Evolutionary conservation across 2,888 invertebrate species (phyloP), one percentile per base, ranked within the genome.

Genomic region (Eurytoma californica): DNA sequence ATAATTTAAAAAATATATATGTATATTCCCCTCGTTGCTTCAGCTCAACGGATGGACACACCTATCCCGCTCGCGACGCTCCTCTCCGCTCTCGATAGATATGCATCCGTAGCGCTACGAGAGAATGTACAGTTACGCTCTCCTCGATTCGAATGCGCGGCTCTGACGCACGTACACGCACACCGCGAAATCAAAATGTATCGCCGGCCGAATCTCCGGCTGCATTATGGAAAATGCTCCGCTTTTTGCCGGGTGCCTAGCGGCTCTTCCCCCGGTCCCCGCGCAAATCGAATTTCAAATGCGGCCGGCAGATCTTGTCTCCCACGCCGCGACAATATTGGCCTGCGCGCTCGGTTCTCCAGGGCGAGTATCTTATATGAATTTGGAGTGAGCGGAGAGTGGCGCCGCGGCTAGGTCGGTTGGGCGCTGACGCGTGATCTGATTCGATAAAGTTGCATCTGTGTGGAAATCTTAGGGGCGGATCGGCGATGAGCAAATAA

Each of bases 41-140:
- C 39, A 39, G 39, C 39, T 9, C 39, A 39, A 9, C 39, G 39
- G 39, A 39, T 9, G 39, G 39, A 39, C 39, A 39, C 39, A 39
- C 39, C 39, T 39, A 39, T 39, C 39, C 55, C n/a, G 47, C 20
- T 47, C 72, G 5, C 24, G 30, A 24, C 61, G 14, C 53, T 63
- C 18, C 30, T 20, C 13, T 58, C 55, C 30, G 20, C 28, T 24
- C 49, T 9, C n/a, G 47, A 18, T 60, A 75, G 74, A 79, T 79
- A 67, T 63, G 72, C 69, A 77, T 80, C 79, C 49, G 49, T 53
- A 39, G 24, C 63, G 30, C 53, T 61, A 49, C 69, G 57, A 49
- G 57, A 18, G 63, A 13, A 39, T 72, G 61, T 76, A 80, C 80
- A 80, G 80, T 77, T 80, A 80, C 3, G 53, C 49, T 47, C 60